Conservation (phyloP, 2,113 vertebrate genomes). For the Craseonycteris thonglongyai region DNA sequence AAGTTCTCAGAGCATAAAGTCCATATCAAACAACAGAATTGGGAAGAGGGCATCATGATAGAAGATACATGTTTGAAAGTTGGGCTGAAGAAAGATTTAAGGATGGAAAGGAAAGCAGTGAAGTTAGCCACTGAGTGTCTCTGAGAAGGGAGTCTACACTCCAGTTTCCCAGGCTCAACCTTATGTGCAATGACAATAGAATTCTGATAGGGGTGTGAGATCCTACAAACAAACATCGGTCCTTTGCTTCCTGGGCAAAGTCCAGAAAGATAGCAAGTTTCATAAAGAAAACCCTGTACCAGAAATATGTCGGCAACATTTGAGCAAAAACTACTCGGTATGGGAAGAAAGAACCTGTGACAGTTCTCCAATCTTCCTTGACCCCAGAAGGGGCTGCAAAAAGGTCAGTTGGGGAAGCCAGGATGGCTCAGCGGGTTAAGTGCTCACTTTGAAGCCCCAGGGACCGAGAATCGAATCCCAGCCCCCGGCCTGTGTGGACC, state of each 20-base stretch:
- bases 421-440: too few relatives aligned
- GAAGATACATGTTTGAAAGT: background rate
- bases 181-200: background rate
- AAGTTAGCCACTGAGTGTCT: background rate
- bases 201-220: background rate
- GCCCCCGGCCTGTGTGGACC: too few relatives aligned
- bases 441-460: too few relatives aligned
- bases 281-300: background rate
- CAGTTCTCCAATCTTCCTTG: background rate
- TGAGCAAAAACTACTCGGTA: background rate
- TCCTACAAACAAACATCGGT: background rate
- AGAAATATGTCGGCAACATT: background rate
- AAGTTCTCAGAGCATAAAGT: background rate
- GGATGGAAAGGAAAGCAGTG: background rate
- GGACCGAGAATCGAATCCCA: too few relatives aligned
- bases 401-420: background rate
- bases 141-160: background rate
- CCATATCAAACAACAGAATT: background rate
- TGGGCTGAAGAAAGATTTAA: background rate
- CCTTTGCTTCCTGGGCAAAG: background rate
- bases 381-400: background rate
- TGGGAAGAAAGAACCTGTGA: background rate
- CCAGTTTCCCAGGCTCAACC: background rate
- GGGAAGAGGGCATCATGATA: background rate
- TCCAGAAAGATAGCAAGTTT: background rate